Evolutionary conservation across 2,888 invertebrate genomes (phyloP).

Genomic region (Aphrophora alni): DNA sequence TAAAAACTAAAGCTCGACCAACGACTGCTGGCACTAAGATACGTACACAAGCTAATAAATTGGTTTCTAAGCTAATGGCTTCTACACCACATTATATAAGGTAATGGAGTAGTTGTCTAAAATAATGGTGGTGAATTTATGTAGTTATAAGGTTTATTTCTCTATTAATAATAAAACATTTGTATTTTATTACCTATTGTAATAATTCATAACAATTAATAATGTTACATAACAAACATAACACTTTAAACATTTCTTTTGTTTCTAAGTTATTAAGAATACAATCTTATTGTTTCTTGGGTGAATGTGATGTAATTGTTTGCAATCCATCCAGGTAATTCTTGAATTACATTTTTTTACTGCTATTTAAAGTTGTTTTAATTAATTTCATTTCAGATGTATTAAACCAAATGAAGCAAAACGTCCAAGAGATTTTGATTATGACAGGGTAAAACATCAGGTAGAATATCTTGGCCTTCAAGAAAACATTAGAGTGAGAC

Average conservation of each 20-base stretch:
- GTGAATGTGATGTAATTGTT: too few relatives aligned
- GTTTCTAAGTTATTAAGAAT: too few relatives aligned
- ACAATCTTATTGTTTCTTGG: too few relatives aligned
- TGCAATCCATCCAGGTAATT: too few relatives aligned
- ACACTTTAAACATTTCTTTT: too few relatives aligned
- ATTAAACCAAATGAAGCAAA: slow-evolving; percentile 93
- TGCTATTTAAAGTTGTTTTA: neutral
- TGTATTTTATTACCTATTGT: too few relatives aligned
- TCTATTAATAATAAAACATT: too few relatives aligned
- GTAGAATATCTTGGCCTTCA: slow-evolving; percentile 91
- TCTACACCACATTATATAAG: slow-evolving; percentile 93
- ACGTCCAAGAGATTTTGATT: slow-evolving; percentile 76
- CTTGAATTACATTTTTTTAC: too few relatives aligned
- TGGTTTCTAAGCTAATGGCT: slow-evolving; percentile 86
- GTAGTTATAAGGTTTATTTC: too few relatives aligned
- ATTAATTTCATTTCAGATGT: slow-evolving; percentile 59
- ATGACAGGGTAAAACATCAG: slow-evolving; percentile 82
- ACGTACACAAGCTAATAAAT: slow-evolving; percentile 72
- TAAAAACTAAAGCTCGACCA: slow-evolving; percentile 62
- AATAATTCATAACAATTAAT: too few relatives aligned
- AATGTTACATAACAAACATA: too few relatives aligned
- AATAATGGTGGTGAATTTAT: too few relatives aligned
- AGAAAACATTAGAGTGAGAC: slow-evolving; percentile 88
- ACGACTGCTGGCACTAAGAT: slow-evolving; percentile 72
- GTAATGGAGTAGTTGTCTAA: slow-evolving; percentile 40